Base-by-base conservation (phyloP, 2,113 vertebrate genomes). In the Daphoenositta chrysoptera region DNA sequence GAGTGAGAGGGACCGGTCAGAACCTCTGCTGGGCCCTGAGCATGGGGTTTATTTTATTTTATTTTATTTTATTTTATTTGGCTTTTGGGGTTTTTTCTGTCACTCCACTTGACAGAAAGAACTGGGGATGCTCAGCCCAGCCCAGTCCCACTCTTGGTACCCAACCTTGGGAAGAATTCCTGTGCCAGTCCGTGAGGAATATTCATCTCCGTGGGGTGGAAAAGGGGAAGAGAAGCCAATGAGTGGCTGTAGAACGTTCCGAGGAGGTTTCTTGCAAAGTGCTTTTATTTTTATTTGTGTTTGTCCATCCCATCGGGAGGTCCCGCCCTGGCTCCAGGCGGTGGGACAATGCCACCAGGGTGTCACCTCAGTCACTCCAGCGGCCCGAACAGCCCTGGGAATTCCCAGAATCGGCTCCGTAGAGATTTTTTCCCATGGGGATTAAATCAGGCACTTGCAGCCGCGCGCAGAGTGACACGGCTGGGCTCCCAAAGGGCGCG, bases 321-420 rank as follows among this genome's bases (percentile, higher is more conserved):
- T 79, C 1, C 0, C 4, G 11, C 42, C 68, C 57, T n/a, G 6
- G 4, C 65, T 30, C 9, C 2, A 8, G 78, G 66, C 48, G 3
- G 2, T 1, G 0, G 65, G 54, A 21, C 3, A 2, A 13, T 18
- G 61, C n/a, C 47, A 56, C 2, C 2, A 5, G 5, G 9, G 1
- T 28, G 48, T n/a, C 6, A 2, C 26, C 7, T 7, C 3, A 0
- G 54, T 15, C 5, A 0, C 26, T 33, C 21, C 5, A 0, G 48
- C 0, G 1, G 22, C 72, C 1, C 3, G 7, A 47, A 11, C 35
- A 20, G 24, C 58, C 16, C 83, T 0, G 1, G 17, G 50, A 39
- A 42, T 45, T 57, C 79, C 81, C 30, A 42, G 33, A 40, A 39
- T 16, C 10, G 30, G 17, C 70, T 79, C 35, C 30, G 3, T 2